Percentiles rank a stretch among this genome's conserved stretches.
Conservation (phyloP, 2,888 invertebrate species). For the Thalpophila matura region DNA sequence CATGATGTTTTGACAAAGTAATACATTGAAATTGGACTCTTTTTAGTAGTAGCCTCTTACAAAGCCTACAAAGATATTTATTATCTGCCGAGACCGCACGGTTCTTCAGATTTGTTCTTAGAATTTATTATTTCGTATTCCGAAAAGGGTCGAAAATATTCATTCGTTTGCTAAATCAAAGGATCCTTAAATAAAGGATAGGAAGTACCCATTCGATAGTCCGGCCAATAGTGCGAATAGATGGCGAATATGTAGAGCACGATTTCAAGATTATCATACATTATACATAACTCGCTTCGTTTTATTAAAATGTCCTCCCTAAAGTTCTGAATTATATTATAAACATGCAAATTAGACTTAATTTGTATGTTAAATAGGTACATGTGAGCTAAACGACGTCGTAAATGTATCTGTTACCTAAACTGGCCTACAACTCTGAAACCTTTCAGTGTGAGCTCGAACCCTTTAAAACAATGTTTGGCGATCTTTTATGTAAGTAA, state of each 20-base stretch:
- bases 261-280: conserved; percentile 18
- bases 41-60: background rate
- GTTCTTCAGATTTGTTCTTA: conserved; percentile 13
- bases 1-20: too few relatives aligned
- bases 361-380: conserved; percentile 40
- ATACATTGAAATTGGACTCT: background rate
- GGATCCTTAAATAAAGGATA: background rate
- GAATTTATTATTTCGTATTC: conserved; percentile 11
- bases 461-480: conserved; percentile 47
- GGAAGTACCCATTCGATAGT: background rate
- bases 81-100: background rate
- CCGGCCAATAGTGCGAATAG: background rate
- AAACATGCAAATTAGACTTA: conserved; percentile 42
- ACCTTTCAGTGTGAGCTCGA: conserved; percentile 48
- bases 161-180: conserved; percentile 1
- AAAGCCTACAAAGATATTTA: conserved; percentile 17
- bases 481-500: conserved; percentile 38
- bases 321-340: conserved; percentile 28
- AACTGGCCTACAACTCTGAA: conserved; percentile 31
- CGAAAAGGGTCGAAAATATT: conserved; percentile 13
- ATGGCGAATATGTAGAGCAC: conserved; percentile 4
- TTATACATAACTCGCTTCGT: conserved; percentile 15
- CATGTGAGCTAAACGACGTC: conserved; percentile 22
- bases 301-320: conserved; percentile 8
- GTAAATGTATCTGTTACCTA: conserved; percentile 21